phyloP scores from a whole-genome alignment of 92 coral and sea anemone species.

The Ricordea florida region DNA sequence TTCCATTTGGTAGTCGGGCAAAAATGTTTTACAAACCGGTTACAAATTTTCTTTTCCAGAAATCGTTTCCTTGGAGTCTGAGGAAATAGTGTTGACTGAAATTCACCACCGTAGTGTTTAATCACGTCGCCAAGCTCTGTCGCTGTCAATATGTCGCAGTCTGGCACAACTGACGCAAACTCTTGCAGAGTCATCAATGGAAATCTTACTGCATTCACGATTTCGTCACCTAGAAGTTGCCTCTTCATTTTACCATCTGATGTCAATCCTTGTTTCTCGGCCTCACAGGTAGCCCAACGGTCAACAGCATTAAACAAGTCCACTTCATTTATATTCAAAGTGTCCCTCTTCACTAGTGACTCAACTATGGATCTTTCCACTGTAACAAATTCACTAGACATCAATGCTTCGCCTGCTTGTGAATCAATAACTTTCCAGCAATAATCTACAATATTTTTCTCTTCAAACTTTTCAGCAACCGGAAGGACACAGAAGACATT shows the following conservation, averaged over 20 bases:
- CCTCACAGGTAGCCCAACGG: constrained; percentile 53
- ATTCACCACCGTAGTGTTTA: too few relatives aligned
- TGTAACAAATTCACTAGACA: constrained; percentile 22
- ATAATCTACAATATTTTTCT: constrained; percentile 15
- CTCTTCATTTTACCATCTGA: constrained; percentile 41
- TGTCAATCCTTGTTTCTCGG: neutral
- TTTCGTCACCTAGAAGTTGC: constrained; percentile 37
- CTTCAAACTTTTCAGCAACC: constrained; percentile 40
- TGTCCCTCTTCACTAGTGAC: constrained; percentile 34
- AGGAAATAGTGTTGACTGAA: too few relatives aligned
- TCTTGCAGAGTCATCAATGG: too few relatives aligned
- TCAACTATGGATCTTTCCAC: constrained; percentile 42
- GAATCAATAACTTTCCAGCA: constrained; percentile 54
- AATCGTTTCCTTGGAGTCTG: too few relatives aligned
- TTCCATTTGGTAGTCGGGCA: too few relatives aligned
- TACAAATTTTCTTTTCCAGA: too few relatives aligned
- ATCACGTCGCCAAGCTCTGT: too few relatives aligned
- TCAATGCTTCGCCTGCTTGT: constrained; percentile 23
- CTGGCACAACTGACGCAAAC: too few relatives aligned
- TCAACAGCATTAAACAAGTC: constrained; percentile 56
- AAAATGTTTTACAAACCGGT: too few relatives aligned
- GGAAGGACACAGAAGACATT: constrained; percentile 58
- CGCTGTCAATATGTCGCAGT: too few relatives aligned
- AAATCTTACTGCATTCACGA: neutral
- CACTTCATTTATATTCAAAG: constrained; percentile 27